A percentile compares a stretch with the other conserved stretches of the same genome.
phyloP scores from a whole-genome alignment of 2,888 invertebrate species.

The Cheilosia vernalis region DNA sequence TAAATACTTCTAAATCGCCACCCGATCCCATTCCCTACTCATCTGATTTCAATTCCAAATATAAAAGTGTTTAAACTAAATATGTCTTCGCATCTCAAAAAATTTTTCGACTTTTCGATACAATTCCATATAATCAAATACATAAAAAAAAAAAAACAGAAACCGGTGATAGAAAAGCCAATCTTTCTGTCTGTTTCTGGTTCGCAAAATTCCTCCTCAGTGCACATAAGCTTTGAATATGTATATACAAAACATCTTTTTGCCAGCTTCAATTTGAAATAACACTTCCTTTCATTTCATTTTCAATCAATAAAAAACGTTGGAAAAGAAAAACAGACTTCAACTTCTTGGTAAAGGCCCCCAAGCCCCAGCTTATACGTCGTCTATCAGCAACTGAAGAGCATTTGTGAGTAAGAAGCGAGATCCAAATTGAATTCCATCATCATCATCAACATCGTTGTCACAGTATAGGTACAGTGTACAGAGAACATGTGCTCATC shows the following conservation, averaged over 20 bases:
- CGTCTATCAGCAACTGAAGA: conserved; percentile 15
- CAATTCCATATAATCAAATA: conserved; percentile 11
- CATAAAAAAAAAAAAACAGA: not conserved
- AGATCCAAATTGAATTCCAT: conserved; percentile 72
- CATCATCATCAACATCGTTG: conserved; percentile 60
- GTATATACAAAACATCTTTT: conserved; percentile 15
- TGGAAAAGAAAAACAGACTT: conserved; percentile 11
- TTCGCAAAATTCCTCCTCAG: conserved; percentile 15
- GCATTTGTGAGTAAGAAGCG: conserved; percentile 53
- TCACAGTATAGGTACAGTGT: conserved; percentile 34
- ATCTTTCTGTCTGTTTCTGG: not conserved
- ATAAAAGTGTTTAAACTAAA: conserved; percentile 16
- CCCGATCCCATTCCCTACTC: not conserved
- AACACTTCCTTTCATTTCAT: conserved; percentile 63
- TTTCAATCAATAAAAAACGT: conserved; percentile 64
- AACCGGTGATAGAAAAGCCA: not conserved
- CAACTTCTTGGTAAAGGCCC: conserved; percentile 36
- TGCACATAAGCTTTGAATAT: conserved; percentile 43
- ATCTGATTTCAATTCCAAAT: conserved; percentile 1
- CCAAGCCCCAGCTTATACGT: conserved; percentile 23
- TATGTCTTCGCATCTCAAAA: conserved; percentile 14
- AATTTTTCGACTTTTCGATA: conserved; percentile 30
- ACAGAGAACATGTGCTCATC: conserved; percentile 51
- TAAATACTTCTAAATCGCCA: no score
- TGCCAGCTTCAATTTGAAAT: conserved; percentile 46